A percentile compares a stretch with the other conserved stretches of the same genome.
Evolutionary conservation across 1,140 invertebrate species (phyloP).

Genomic region (Medauroidea extradentata): DNA sequence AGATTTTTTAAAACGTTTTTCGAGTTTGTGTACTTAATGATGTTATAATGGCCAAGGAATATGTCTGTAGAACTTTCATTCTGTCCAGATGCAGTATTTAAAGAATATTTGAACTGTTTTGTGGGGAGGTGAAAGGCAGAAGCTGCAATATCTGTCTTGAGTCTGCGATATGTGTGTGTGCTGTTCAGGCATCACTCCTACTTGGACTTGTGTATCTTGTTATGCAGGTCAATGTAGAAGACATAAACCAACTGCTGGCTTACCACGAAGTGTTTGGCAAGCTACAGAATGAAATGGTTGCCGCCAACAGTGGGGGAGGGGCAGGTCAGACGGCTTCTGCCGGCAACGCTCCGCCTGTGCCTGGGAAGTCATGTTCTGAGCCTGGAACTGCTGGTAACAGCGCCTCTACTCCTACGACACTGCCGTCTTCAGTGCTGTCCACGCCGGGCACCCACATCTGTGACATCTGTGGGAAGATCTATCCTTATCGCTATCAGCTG

Average conservation of each 20-base stretch:
- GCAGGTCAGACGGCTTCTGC: neutral
- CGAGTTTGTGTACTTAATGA: too few relatives aligned
- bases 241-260: conserved; percentile 74
- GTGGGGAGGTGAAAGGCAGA: too few relatives aligned
- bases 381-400: conserved; percentile 1
- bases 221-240: conserved; percentile 65
- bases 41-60: too few relatives aligned
- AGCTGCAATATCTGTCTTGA: too few relatives aligned
- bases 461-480: conserved; percentile 79
- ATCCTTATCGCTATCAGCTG: conserved; percentile 79
- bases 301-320: conserved; percentile 25
- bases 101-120: too few relatives aligned
- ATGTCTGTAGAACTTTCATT: too few relatives aligned
- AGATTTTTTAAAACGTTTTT: too few relatives aligned
- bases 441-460: conserved; percentile 67
- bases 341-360: neutral
- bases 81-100: too few relatives aligned
- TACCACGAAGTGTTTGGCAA: conserved; percentile 86
- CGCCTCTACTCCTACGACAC: conserved; percentile 2
- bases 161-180: too few relatives aligned
- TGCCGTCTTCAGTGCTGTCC: conserved; percentile 50
- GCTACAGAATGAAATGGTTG: conserved; percentile 56
- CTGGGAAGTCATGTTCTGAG: neutral
- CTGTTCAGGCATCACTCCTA: too few relatives aligned
- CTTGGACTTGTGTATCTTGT: too few relatives aligned